Base-by-base conservation (phyloP, 2,888 invertebrate genomes). In the Anthophora plumipes region DNA sequence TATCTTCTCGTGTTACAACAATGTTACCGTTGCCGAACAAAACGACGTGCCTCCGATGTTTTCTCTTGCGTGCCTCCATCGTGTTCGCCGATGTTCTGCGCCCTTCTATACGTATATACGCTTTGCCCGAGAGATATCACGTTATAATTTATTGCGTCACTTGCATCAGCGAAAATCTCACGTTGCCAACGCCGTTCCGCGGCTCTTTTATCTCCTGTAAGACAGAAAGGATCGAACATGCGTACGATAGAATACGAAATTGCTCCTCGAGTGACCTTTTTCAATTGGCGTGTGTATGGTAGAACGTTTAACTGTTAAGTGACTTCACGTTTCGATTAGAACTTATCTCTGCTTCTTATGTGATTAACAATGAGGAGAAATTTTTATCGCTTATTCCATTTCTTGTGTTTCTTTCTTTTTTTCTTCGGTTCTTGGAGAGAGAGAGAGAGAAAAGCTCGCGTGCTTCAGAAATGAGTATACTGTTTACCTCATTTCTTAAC, bases 1-100 rank as follows among this genome's bases (percentile, higher is more conserved):
- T 91, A 90, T 89, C 90, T 84, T 89, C 89, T 90, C 91, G 83
- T 83, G 87, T 91, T 91, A 86, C 91, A 85, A 88, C 87, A 88
- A 89, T 89, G 88, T 89, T 89, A 85, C 84, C 83, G 83, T 89
- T 87, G 85, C 83, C 82, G 86, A 88, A 88, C 83, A 86, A 88
- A 89, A 87, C 88, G 82, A 84, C 83, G 50, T 75, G 71, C 72
- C 31, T 77, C 80, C 84, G 84, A 83, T 80, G 74, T 83, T 83
- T 84, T 77, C 72, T 77, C 80, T 68, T 66, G 74, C 72, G 71
- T 55, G 74, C 75, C 77, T 60, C 66, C 70, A 50, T 67, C 77
- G 67, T 63, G 66, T 64, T 63, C 76, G 57, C 48, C 67, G 55
- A 50, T 50, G 37, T 66, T 63, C 57, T 37, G 55, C 31, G 31